A percentile compares a stretch with the other conserved stretches of the same genome.
phyloP scores from a whole-genome alignment of 2,888 invertebrate genomes.

The Melanchra persicariae region DNA sequence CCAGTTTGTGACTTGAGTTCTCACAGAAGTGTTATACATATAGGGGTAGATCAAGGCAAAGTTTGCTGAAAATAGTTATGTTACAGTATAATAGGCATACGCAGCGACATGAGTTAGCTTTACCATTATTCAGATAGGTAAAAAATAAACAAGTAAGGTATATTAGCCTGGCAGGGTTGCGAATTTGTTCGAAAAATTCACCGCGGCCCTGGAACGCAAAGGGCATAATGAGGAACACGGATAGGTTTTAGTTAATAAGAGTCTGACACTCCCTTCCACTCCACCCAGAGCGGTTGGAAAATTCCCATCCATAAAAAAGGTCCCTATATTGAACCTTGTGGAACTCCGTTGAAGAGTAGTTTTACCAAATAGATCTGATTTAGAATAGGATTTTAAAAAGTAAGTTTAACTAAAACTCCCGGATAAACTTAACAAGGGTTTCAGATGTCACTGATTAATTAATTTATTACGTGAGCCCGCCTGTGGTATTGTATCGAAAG shows the following conservation, averaged over 20 bases:
- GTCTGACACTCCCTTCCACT: no score
- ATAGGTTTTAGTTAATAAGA: no score
- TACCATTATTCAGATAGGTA: slow-evolving; percentile 8
- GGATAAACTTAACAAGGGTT: background rate
- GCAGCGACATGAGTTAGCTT: background rate
- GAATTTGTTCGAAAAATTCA: no score
- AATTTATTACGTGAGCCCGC: background rate
- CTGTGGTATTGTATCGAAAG: slow-evolving; percentile 20
- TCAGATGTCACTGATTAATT: slow-evolving; percentile 4
- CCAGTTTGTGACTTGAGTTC: background rate
- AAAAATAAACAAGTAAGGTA: background rate
- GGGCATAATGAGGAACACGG: no score
- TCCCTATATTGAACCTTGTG: slow-evolving; percentile 14
- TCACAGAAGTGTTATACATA: background rate
- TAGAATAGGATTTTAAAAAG: background rate
- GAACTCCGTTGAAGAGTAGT: background rate
- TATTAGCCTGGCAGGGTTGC: no score
- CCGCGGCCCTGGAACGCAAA: no score
- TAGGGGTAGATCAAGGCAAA: no score
- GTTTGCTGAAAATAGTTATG: background rate
- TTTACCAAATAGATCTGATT: background rate
- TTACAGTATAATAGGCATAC: slow-evolving; percentile 1
- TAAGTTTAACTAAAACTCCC: background rate
- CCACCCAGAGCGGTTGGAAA: no score
- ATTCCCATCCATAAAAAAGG: no score